Percentiles rank a stretch among this genome's conserved stretches.
phyloP scores from a whole-genome alignment of 2,888 invertebrate genomes.

The Strigamia maritima region DNA sequence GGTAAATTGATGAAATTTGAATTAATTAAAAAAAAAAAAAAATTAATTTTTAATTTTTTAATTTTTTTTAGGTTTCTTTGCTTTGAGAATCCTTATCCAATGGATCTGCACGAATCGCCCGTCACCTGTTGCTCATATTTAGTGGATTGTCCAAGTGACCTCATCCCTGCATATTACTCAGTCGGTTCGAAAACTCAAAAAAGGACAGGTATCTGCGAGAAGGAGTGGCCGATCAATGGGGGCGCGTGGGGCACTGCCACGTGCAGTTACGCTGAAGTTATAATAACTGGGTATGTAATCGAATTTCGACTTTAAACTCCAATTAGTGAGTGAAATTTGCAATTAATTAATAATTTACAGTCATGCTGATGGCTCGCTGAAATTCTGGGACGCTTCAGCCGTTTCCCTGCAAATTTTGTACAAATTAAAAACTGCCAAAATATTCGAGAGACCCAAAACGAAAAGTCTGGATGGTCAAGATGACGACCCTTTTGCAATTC shows the following conservation, averaged over 20 bases:
- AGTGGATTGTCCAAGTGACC: constrained; percentile 95
- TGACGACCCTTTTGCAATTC: constrained; percentile 86
- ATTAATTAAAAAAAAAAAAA: not conserved
- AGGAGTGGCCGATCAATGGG: constrained; percentile 94
- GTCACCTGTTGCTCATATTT: constrained; percentile 96
- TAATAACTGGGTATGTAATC: constrained; percentile 80
- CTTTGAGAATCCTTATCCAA: constrained; percentile 98
- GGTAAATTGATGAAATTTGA: constrained; percentile 56
- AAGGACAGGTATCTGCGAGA: constrained; percentile 78
- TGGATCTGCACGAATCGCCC: constrained; percentile 98
- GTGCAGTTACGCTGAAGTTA: constrained; percentile 95
- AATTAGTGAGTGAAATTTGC: not conserved
- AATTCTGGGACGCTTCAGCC: constrained; percentile 98
- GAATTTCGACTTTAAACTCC: not conserved
- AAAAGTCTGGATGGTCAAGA: constrained; percentile 55
- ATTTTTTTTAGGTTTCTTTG: constrained; percentile 71
- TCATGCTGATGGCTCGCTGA: constrained; percentile 96
- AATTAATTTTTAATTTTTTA: not conserved
- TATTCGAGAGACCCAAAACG: constrained; percentile 68
- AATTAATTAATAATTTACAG: constrained; percentile 56
- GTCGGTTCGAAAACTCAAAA: constrained; percentile 75
- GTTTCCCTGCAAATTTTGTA: constrained; percentile 94
- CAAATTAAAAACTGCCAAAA: constrained; percentile 94
- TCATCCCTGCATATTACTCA: constrained; percentile 96
- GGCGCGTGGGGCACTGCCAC: constrained; percentile 95